These are phyloP conservation scores for Caenorhabditis sp. DNA, from an alignment of 2,888 invertebrate species.

Conservation along the genomic window DNA sequence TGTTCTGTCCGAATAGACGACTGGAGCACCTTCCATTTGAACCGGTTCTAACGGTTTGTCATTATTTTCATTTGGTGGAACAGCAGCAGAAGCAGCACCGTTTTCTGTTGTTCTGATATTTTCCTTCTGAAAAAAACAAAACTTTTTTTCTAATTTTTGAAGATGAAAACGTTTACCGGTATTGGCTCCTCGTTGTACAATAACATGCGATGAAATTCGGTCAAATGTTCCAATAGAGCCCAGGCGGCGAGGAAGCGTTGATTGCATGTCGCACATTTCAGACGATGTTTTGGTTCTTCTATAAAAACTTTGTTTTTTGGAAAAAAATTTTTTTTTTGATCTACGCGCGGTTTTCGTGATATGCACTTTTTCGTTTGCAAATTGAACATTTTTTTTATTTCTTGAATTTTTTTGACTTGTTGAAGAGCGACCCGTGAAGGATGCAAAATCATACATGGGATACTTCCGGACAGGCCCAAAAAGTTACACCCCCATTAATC, in stretches of 20 bases:
- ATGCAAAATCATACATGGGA: no score
- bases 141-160: neutral
- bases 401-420: no score
- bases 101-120: no score
- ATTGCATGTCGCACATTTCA: constrained; percentile 61
- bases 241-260: constrained; percentile 54
- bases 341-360: no score
- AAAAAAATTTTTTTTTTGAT: no score
- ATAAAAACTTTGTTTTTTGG: constrained; percentile 9
- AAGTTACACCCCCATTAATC: no score
- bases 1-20: neutral
- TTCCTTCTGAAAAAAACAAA: no score
- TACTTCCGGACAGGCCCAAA: no score
- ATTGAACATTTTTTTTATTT: no score
- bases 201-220: constrained; percentile 62
- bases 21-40: neutral
- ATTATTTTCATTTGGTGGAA: neutral
- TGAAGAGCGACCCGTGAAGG: no score
- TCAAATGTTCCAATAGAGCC: constrained; percentile 61
- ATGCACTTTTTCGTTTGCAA: no score
- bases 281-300: constrained; percentile 53
- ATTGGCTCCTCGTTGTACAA: constrained; percentile 43
- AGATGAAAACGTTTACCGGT: constrained; percentile 2
- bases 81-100: no score
- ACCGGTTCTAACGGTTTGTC: neutral